Base-by-base conservation (phyloP, 2,113 vertebrate species). In the Aegithalos caudatus region DNA sequence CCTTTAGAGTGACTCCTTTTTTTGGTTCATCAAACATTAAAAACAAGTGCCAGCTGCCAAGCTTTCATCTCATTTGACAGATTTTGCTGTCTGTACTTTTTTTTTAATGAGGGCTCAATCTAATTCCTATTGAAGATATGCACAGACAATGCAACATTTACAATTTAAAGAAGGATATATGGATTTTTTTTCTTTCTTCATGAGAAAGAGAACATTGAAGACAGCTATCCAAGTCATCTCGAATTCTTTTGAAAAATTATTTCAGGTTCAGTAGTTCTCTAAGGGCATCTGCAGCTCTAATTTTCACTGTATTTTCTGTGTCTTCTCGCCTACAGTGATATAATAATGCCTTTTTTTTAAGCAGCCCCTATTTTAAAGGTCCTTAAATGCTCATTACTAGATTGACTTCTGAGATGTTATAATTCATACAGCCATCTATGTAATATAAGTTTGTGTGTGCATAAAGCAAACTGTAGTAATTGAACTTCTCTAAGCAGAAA, bases 241-340 rank as follows among this genome's bases (percentile, higher is more conserved):
- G 86, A 92, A 77, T 81, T 67, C 77, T 94, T 94, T 48, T 92
- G 74, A 94, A 80, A 91, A 76, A 80, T 50, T 13, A 53, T 95
- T 86, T 78, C 84, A 71, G 64, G 51, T 93, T 83, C 86, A 84
- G 83, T 71, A 86, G 44, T 77, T 90, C 76, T 92, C 37, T 51
- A 45, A 81, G 80, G 69, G 71, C 58, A 92, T 69, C 79, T 92
- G 82, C 77, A 90, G 24, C 37, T 80, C 58, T 78, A 51, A 78
- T 91, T 95, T 88, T 84, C 33, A 19, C 70, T 89, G 2, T 83
- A 38, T 83, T 84, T 86, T 72, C 58, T 86, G 31, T 86, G 47
- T 86, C 81, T 74, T 81, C 51, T 89, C 20, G 47, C 60, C 77
- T 22, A 40, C 20, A 83, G 40, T 38, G 37, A 78, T 78, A 76